phyloP scores from a whole-genome alignment of 2,113 vertebrate species.

The Lontra canadensis region DNA sequence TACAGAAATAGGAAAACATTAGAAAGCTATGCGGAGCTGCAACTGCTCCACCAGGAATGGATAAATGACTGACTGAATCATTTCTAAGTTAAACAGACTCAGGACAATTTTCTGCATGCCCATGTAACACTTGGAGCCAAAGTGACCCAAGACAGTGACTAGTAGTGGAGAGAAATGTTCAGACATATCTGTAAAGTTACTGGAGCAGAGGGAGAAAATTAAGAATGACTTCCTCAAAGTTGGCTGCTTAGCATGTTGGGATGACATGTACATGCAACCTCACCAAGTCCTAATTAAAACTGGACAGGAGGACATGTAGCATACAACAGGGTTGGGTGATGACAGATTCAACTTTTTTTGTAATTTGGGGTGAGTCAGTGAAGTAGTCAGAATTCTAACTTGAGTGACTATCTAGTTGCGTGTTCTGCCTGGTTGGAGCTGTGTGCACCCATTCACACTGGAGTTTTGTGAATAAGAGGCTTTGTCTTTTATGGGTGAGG shows the following conservation, averaged over 20 bases:
- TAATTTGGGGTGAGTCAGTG: too few species aligned
- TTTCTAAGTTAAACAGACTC: neutral
- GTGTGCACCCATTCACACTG: too few species aligned
- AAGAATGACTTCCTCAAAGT: neutral
- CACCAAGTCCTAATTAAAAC: neutral
- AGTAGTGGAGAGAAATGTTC: neutral
- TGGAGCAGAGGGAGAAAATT: neutral
- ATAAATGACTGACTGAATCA: neutral
- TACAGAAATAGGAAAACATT: neutral
- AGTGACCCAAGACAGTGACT: neutral
- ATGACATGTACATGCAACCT: neutral
- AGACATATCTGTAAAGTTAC: neutral
- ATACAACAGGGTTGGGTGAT: neutral
- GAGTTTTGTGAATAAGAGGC: neutral
- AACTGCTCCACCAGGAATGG: neutral
- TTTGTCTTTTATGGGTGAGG: neutral
- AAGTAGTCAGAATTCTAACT: neutral
- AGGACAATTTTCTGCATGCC: neutral
- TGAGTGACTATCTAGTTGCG: neutral
- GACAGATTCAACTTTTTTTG: neutral
- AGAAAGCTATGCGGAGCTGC: neutral
- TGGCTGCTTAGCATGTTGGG: neutral
- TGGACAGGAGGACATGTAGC: accelerated
- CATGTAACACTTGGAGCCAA: neutral
- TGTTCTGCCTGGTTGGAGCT: neutral